Conservation (phyloP, 2,113 vertebrate genomes). For the Xenotilapia longispinis region DNA sequence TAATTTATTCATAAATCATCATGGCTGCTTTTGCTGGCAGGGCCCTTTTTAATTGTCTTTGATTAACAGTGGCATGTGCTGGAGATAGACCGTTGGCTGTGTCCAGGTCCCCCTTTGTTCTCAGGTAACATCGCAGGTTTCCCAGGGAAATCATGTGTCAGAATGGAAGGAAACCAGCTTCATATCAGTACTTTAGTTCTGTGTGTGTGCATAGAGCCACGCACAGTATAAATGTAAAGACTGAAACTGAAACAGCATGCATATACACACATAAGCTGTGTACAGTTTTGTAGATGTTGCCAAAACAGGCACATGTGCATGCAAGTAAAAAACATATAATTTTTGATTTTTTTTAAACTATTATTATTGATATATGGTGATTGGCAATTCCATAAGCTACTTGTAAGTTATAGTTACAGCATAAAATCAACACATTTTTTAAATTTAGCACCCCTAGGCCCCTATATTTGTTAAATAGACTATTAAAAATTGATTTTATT, state of each 20-base stretch:
- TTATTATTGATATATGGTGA: not conserved
- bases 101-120: constrained; percentile 63
- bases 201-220: not conserved
- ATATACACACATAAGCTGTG: not conserved
- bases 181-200: not conserved
- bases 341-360: rapidly evolving
- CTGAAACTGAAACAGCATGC: not conserved
- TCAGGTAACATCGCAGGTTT: constrained; percentile 50
- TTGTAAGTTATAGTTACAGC: not conserved
- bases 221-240: not conserved
- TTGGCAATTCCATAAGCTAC: not conserved
- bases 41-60: constrained; percentile 73
- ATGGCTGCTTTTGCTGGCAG: constrained; percentile 67
- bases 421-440: not conserved
- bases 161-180: constrained; percentile 31
- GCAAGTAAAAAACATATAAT: not conserved
- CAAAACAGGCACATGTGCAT: not conserved
- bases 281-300: not conserved
- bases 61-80: constrained; percentile 72
- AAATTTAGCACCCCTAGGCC: not conserved
- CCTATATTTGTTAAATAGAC: not conserved
- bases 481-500: not conserved
- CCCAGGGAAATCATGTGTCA: constrained; percentile 61
- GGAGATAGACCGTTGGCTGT: constrained; percentile 44
- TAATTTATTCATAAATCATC: constrained; percentile 80